Percentiles rank a stretch among this genome's conserved stretches.
Evolutionary conservation across 2,113 vertebrate genomes (phyloP).

Genomic region (Xyrauchen texanus): DNA sequence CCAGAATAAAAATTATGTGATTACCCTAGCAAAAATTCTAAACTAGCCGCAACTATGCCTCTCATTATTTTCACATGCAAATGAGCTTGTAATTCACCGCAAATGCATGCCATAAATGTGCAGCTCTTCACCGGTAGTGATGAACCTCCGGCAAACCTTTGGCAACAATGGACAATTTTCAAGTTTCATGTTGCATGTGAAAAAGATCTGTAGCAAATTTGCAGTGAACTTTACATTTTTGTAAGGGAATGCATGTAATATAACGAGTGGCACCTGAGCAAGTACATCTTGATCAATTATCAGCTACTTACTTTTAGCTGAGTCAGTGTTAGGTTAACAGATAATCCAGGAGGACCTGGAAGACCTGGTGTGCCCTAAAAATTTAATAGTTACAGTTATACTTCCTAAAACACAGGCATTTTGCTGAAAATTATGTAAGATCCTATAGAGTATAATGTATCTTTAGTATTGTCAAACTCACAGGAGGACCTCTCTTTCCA

Average conservation of each 20-base stretch:
- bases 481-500: conserved; percentile 69
- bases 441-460: neutral
- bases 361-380: conserved; percentile 73
- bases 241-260: neutral
- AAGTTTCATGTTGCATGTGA: no score
- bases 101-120: no score
- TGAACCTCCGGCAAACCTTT: no score
- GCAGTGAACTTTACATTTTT: neutral
- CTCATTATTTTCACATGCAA: no score
- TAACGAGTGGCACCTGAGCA: neutral
- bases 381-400: neutral
- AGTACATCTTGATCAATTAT: neutral
- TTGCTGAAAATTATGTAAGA: neutral
- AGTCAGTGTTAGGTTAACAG: conserved; percentile 65
- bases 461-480: conserved; percentile 57
- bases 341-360: conserved; percentile 69
- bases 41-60: no score
- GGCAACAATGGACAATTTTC: no score
- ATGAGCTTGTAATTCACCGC: no score
- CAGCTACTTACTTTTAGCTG: conserved; percentile 69
- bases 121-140: no score
- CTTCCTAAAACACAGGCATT: neutral
- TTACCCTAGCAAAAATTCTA: no score
- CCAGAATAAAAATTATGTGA: no score
- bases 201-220: no score